Conservation (phyloP, 2,797 vertebrate genomes). For the Fistularia tabacaria region DNA sequence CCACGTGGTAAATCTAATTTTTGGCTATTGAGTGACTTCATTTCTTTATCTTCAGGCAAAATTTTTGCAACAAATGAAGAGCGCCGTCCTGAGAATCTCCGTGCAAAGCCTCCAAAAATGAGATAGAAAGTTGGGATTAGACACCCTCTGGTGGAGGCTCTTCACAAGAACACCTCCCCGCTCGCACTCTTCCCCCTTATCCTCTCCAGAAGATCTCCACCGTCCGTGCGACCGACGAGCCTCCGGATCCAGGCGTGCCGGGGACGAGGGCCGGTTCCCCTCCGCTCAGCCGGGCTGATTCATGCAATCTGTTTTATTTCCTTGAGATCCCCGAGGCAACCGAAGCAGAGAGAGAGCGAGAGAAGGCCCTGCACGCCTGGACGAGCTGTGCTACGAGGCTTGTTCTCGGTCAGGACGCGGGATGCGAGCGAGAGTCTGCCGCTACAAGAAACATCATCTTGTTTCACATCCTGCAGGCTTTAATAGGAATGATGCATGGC, state of each 20-base stretch:
- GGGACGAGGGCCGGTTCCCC: no score
- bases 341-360: no score
- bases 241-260: no score
- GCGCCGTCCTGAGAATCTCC: no score
- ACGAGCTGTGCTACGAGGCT: conserved; percentile 8
- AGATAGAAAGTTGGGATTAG: conserved; percentile 54
- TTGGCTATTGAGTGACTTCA: no score
- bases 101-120: conserved; percentile 8
- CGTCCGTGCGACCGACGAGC: background rate
- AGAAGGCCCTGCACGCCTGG: no score
- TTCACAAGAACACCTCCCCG: conserved; percentile 30
- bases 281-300: no score
- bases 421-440: conserved; percentile 11
- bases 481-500: conserved; percentile 44
- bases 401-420: background rate
- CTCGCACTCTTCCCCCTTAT: background rate
- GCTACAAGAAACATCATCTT: conserved; percentile 23
- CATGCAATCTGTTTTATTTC: no score
- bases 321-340: no score
- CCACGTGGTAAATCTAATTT: no score
- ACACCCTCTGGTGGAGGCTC: conserved; percentile 70
- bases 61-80: background rate
- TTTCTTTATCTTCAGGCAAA: no score
- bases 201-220: background rate
- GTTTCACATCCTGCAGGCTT: conserved; percentile 47